phyloP scores from a whole-genome alignment of 2,888 invertebrate species.

The Sinhomidia bicolor region DNA sequence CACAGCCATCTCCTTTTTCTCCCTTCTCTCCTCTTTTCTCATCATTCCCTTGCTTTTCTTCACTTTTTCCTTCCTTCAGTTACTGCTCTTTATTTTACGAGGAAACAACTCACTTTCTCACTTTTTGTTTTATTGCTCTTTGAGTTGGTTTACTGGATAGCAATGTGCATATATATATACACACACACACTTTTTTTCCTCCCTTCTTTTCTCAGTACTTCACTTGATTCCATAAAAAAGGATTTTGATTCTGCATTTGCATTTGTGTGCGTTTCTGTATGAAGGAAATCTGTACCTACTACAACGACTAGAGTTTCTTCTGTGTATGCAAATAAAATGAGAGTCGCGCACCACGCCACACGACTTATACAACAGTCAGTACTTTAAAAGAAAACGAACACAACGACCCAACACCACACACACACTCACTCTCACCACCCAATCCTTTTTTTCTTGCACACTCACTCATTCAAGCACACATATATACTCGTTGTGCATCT shows the following conservation, averaged over 20 bases:
- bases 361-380: slow-evolving; percentile 28
- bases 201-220: slow-evolving; percentile 14
- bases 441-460: slow-evolving; percentile 52
- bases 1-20: neutral
- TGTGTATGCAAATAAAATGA: slow-evolving; percentile 60
- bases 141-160: neutral
- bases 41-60: no score
- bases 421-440: no score
- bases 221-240: neutral
- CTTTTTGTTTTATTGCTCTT: slow-evolving; percentile 42
- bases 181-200: neutral
- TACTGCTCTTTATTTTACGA: slow-evolving; percentile 39
- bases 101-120: slow-evolving; percentile 48
- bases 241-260: neutral
- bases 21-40: neutral
- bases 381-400: neutral
- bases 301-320: slow-evolving; percentile 10
- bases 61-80: slow-evolving; percentile 15
- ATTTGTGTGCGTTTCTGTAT: neutral
- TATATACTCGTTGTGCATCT: no score
- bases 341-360: slow-evolving; percentile 28
- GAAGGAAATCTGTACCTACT: slow-evolving; percentile 53
- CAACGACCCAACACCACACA: slow-evolving; percentile 22
- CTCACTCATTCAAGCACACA: neutral
- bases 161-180: neutral